Percentiles rank a stretch among this genome's conserved stretches.
Conservation (phyloP, 2,797 vertebrate genomes). For the Heliangelus exortis region DNA sequence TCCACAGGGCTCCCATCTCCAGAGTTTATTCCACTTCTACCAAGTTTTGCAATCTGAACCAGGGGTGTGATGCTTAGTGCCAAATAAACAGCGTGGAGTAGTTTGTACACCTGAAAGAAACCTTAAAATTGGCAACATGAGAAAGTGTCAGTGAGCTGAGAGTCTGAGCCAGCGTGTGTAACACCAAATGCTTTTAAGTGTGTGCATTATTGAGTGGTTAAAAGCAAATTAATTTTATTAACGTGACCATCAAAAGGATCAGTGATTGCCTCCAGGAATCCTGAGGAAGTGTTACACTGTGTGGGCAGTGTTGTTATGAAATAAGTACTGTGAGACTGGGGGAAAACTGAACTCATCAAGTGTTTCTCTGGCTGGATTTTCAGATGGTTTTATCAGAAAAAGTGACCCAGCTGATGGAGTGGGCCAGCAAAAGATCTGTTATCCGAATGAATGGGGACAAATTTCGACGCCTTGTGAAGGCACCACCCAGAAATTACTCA, state of each 20-base stretch:
- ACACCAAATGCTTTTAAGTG: background rate
- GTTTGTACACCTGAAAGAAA: background rate
- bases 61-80: background rate
- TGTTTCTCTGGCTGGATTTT: background rate
- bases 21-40: background rate
- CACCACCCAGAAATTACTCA: slow-evolving; percentile 94
- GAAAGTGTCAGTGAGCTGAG: background rate
- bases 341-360: fast-evolving
- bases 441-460: slow-evolving; percentile 97
- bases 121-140: fast-evolving
- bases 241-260: fast-evolving
- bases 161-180: background rate
- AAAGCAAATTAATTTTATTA: background rate
- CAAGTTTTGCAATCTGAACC: background rate
- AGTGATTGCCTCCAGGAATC: background rate
- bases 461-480: slow-evolving; percentile 92
- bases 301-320: fast-evolving
- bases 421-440: slow-evolving; percentile 91
- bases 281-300: fast-evolving
- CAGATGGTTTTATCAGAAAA: slow-evolving; percentile 95
- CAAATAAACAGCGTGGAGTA: no score
- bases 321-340: background rate
- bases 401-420: slow-evolving; percentile 94
- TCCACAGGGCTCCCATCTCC: fast-evolving
- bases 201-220: background rate